Conservation (phyloP, 2,797 vertebrate genomes). For the Botia kubotai region DNA sequence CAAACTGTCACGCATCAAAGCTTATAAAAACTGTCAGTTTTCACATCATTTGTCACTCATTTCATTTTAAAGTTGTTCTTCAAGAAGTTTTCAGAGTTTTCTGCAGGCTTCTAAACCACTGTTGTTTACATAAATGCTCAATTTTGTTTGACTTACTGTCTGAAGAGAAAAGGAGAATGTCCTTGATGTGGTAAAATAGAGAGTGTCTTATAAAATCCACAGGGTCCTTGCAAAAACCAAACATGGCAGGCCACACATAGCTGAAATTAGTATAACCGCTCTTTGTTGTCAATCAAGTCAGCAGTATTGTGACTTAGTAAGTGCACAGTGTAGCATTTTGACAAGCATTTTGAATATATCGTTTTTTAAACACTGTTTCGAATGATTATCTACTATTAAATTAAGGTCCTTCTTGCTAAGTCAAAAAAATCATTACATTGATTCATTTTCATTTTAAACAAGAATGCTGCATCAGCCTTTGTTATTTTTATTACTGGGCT, state of each 20-base stretch:
- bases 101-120: slow-evolving; percentile 10
- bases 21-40: not conserved
- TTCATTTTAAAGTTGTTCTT: not conserved
- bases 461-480: slow-evolving; percentile 22
- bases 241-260: not conserved
- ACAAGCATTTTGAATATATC: not conserved
- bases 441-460: slow-evolving; percentile 37
- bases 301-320: not conserved
- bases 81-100: not conserved
- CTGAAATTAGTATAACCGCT: not conserved
- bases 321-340: not conserved
- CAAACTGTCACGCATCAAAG: not conserved
- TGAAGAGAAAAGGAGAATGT: slow-evolving; percentile 24
- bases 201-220: slow-evolving; percentile 22
- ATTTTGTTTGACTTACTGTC: slow-evolving; percentile 41
- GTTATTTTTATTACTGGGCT: slow-evolving; percentile 22
- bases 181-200: slow-evolving; percentile 23
- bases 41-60: not conserved
- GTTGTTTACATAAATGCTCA: slow-evolving; percentile 6
- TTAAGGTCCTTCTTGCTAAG: not conserved
- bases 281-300: not conserved
- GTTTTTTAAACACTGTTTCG: not conserved
- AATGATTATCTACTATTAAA: slow-evolving; percentile 25
- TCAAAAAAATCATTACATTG: slow-evolving; percentile 25
- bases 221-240: slow-evolving; percentile 14